Base-by-base conservation (phyloP, 2,888 invertebrate species). In the Latrodectus elegans region DNA sequence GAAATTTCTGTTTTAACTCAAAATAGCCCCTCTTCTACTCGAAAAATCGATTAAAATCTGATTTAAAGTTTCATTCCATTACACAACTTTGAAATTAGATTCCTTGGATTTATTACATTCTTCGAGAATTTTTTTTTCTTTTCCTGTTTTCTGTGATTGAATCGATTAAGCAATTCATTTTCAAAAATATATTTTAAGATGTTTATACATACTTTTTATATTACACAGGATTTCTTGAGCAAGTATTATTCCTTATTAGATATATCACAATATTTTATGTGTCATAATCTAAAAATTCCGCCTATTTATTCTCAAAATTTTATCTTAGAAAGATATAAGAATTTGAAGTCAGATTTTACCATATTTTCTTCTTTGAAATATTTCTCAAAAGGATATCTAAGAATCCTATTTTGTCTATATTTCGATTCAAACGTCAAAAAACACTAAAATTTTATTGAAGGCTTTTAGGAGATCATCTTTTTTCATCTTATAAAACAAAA, bases 381-480 rank as follows among this genome's bases (percentile, higher is more conserved):
- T 76, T 83, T 83, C 60, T 68, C 17, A 60, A 10, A 70, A 76
- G 76, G 76, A 68, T 76, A 64, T 67, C 8, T 60, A 83, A 64
- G 71, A 70, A 76, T 26, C 70, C 70, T 55, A 83, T 83, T 76
- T 71, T 76, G 76, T 83, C 75, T 83, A 55, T 67, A 76, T 76
- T 76, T 71, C 75, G 83, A 83, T 83, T 83, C 76, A 83, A 71
- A 76, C 76, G 83, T 76, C 83, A 83, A 71, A 76, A 83, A 83
- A 83, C 83, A 76, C 83, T 83, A 75, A 83, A 83, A 83, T 83
- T 67, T 83, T 76, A 83, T 83, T 70, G 76, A 68, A 70, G 64
- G 70, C 83, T 83, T 83, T 83, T 75, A 83, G 83, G 60, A 70
- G 55, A 68, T 76, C 60, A 60, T 55, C 81, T 70, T 75, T 82